These are phyloP conservation scores for Hippocampus barbouri DNA, from an alignment of 2,113 vertebrate species.

Conservation along the genomic window DNA sequence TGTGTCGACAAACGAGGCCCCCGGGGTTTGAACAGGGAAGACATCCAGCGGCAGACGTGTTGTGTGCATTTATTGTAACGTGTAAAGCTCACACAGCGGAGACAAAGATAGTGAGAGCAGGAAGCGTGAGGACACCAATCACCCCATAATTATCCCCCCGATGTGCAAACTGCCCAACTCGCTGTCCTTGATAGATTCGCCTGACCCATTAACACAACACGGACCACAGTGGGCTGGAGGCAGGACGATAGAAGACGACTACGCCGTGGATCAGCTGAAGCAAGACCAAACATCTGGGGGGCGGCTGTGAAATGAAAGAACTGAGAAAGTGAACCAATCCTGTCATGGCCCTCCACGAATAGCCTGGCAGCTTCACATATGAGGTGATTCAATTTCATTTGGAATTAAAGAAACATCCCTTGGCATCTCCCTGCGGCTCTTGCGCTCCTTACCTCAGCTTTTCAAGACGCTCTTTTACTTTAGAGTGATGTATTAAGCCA, in stretches of 20 bases:
- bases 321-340: slow-evolving; percentile 53
- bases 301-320: slow-evolving; percentile 64
- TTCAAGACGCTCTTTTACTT: slow-evolving; percentile 66
- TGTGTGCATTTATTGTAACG: slow-evolving; percentile 51
- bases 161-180: slow-evolving; percentile 67
- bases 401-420: slow-evolving; percentile 97
- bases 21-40: slow-evolving; percentile 48
- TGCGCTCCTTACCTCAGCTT: slow-evolving; percentile 35
- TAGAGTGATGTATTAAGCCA: slow-evolving; percentile 97
- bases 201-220: slow-evolving; percentile 72
- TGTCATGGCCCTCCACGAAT: slow-evolving; percentile 54
- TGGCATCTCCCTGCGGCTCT: slow-evolving; percentile 75
- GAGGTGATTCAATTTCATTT: slow-evolving; percentile 91
- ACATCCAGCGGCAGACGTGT: slow-evolving; percentile 41
- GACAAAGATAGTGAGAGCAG: slow-evolving; percentile 65
- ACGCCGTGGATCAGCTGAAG: slow-evolving; percentile 58
- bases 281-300: slow-evolving; percentile 66
- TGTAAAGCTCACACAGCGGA: slow-evolving; percentile 50
- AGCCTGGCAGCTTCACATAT: slow-evolving; percentile 71
- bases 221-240: slow-evolving; percentile 50
- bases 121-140: slow-evolving; percentile 68
- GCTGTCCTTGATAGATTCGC: slow-evolving; percentile 69
- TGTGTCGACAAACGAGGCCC: slow-evolving; percentile 70
- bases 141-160: slow-evolving; percentile 71
- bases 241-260: slow-evolving; percentile 54